Percentiles rank a stretch among this genome's conserved stretches.
Conservation (phyloP, 2,113 vertebrate species). For the Campylomormyrus numenius region DNA sequence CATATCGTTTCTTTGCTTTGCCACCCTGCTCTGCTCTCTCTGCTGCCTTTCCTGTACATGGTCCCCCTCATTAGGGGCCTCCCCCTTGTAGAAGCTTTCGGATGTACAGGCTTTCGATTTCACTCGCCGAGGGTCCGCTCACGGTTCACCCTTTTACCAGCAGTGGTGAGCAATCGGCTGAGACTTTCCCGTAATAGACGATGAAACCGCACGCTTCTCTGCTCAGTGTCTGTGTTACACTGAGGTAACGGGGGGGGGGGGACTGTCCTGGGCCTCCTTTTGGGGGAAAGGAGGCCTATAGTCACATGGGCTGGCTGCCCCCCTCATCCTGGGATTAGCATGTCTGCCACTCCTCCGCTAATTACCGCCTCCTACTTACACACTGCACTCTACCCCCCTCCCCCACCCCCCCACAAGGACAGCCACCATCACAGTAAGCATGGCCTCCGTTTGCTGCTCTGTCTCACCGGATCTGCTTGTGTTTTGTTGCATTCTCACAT, state of each 20-base stretch:
- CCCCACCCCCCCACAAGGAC: neutral
- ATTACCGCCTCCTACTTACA: conserved; percentile 35
- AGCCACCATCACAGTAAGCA: neutral
- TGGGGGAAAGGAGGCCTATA: neutral
- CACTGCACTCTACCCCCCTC: neutral
- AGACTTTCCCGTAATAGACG: neutral
- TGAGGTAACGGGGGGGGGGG: neutral
- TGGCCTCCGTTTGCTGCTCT: neutral
- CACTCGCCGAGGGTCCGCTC: neutral
- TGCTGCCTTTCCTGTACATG: neutral
- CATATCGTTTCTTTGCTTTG: neutral
- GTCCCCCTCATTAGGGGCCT: neutral
- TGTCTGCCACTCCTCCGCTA: conserved; percentile 9
- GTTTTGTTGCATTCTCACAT: neutral
- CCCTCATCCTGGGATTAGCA: neutral
- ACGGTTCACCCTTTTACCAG: neutral
- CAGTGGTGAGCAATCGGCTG: neutral
- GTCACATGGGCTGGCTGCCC: neutral
- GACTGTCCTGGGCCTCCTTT: neutral
- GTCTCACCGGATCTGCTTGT: neutral
- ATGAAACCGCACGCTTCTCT: neutral
- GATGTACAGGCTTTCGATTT: neutral
- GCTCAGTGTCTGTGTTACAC: neutral
- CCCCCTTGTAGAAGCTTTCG: neutral
- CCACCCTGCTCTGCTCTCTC: neutral